Evolutionary conservation across 35 echinoderm and acorn worm species (phyloP).

Genomic region (Patiria miniata): DNA sequence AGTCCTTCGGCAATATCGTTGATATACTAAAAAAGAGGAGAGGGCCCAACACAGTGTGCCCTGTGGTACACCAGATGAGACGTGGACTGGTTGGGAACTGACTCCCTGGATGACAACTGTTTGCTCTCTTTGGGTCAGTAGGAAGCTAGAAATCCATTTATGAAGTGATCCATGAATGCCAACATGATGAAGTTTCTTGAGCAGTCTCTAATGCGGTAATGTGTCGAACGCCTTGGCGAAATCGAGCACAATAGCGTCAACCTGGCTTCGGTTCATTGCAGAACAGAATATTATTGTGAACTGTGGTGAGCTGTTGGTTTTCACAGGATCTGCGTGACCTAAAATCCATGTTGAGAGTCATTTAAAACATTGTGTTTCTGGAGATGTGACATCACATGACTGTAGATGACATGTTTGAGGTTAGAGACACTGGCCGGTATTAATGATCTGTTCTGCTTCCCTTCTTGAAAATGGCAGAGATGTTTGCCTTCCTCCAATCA

Average conservation of each 20-base stretch:
- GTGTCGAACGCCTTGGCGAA: conserved; percentile 59
- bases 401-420: no score
- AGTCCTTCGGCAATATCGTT: conserved; percentile 36
- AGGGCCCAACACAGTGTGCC: conserved; percentile 67
- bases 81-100: no score
- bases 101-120: no score
- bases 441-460: no score
- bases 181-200: conserved; percentile 27
- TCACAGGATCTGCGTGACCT: conserved; percentile 33
- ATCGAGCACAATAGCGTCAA: no score
- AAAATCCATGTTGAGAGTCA: conserved; percentile 27
- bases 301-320: conserved; percentile 28
- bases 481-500: no score
- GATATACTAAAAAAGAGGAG: conserved; percentile 45
- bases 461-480: no score
- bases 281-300: conserved; percentile 5
- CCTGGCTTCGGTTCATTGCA: neutral
- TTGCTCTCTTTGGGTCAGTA: conserved; percentile 41
- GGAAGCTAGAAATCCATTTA: conserved; percentile 43
- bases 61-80: conserved; percentile 56
- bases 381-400: conserved; percentile 35
- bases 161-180: conserved; percentile 34
- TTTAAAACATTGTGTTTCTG: conserved; percentile 7
- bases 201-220: conserved; percentile 21
- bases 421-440: no score